A percentile compares a stretch with the other conserved stretches of the same genome.
phyloP scores from a whole-genome alignment of 2,797 vertebrate species.

The Myiotriccus ornatus region DNA sequence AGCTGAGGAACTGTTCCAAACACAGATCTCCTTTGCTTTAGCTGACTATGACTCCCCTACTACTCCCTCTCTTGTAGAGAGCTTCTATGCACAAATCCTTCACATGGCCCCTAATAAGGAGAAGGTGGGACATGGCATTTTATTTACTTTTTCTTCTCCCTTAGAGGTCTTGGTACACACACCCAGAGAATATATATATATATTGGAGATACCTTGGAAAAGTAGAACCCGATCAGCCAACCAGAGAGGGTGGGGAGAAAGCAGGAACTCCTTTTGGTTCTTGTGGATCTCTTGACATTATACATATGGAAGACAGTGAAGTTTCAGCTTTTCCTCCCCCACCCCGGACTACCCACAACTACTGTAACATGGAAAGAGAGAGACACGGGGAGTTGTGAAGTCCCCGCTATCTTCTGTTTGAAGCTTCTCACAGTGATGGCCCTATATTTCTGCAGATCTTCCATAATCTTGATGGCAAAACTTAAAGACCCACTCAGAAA shows the following conservation, averaged over 20 bases:
- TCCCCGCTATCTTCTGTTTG: neutral
- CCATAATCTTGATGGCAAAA: neutral
- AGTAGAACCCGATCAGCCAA: neutral
- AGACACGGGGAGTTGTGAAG: neutral
- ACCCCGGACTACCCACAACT: neutral
- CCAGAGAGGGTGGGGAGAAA: neutral
- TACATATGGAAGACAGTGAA: neutral
- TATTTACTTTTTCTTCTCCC: neutral
- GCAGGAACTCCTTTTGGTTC: neutral
- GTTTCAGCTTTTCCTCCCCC: rapidly evolving
- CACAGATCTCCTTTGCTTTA: neutral
- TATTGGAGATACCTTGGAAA: neutral
- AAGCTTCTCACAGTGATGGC: neutral
- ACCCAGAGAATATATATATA: neutral
- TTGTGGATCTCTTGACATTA: neutral
- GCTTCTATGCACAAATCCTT: neutral
- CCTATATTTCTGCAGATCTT: neutral
- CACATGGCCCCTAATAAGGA: neutral
- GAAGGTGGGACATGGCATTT: neutral
- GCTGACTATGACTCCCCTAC: neutral
- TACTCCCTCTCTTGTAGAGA: rapidly evolving
- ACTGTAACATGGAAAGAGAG: neutral
- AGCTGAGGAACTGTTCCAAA: neutral
- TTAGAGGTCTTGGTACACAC: neutral
- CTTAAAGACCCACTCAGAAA: neutral